Evolutionary conservation across 2,888 invertebrate species (phyloP), one percentile per base, ranked within the genome.

Genomic region (Geophilus truncorum): DNA sequence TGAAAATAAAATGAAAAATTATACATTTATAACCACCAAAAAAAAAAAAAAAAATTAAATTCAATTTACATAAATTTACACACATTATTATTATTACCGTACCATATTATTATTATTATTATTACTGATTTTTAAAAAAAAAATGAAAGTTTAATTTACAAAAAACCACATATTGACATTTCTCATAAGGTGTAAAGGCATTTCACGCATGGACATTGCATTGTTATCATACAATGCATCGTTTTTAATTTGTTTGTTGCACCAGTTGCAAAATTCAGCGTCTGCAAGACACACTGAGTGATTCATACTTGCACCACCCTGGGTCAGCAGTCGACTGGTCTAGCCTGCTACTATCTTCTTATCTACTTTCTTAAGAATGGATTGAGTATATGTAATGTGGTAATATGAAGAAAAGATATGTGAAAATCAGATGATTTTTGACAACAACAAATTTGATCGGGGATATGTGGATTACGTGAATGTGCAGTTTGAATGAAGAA

Each of bases 351-450:
- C 70, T 28, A 70, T 70, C 70, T 28, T 70, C 25, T 15, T 70
- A 70, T 70, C 70, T 70, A 70, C 70, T 70, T 70, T 25, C 70
- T 70, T 70, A 70, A 70, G 70, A 70, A 70, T 70, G 70, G 28
- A n/a, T 70, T 70, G 70, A 70, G 70, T 70, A 70, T 70, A 70
- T 62, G 70, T 28, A 70, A 70, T 70, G 70, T 70, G 70, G 25
- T 28, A 70, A 70, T 25, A 12, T 18, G 70, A 23, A 70, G 23
- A 28, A 70, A 28, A 70, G 28, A 70, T 25, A 25, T 28, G 25
- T 70, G 25, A 25, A 25, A 70, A 12, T 15, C 12, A 12, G 7
- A 10, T 70, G 10, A 4, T 25, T n/a, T 18, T 10, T 62, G n/a
- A 23, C 0, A 23, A 23, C 21, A 15, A 3, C 0, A 40, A 40